Base-by-base conservation (phyloP, 1,140 invertebrate genomes). In the Ceratitis capitata region DNA sequence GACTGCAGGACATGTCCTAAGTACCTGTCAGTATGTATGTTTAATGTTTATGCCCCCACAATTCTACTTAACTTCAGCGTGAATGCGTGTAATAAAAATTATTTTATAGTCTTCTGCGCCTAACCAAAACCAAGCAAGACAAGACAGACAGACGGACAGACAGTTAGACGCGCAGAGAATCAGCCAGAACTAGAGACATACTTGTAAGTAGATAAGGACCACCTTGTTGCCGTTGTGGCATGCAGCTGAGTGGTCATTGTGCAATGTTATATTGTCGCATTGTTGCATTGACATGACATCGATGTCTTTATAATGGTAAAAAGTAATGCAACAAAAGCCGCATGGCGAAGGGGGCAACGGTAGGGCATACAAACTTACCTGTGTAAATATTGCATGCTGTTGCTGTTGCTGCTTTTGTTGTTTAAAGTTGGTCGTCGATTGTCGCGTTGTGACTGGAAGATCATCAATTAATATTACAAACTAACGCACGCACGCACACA, bases 301-400 rank as follows among this genome's bases (percentile, higher is more conserved):
- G 69, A 78, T 78, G 69, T 78, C 69, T 78, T 78, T 78, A 78
- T 78, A 78, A 78, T n/a, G n/a, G n/a, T n/a, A n/a, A n/a, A n/a
- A n/a, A n/a, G n/a, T 78, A 78, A 78, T 78, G 39, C 39, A n/a
- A 7, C 39, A 42, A 78, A 78, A 78, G 35, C 9, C 23, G 69
- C 39, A 35, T 39, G 10, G 53, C n/a, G 23, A 5, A 23, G 6
- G 23, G 26, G 5, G 4, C 16, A 9, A 61, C n/a, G 56, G 56
- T 26, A 26, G 56, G 14, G 61, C 14, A 29, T 19, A 35, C 29
- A 19, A 69, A 16, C 51, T n/a, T 6, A 12, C 45, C 45, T 47
- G 45, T n/a, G n/a, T n/a, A 19, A 56, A 0, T 23, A n/a, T n/a
- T 53, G n/a, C 23, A 56, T 56, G 51, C 19, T 56, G 2, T 19